Evolutionary conservation across 2,797 vertebrate genomes (phyloP), one percentile per base, ranked within the genome.

Genomic region (Heliangelus exortis): DNA sequence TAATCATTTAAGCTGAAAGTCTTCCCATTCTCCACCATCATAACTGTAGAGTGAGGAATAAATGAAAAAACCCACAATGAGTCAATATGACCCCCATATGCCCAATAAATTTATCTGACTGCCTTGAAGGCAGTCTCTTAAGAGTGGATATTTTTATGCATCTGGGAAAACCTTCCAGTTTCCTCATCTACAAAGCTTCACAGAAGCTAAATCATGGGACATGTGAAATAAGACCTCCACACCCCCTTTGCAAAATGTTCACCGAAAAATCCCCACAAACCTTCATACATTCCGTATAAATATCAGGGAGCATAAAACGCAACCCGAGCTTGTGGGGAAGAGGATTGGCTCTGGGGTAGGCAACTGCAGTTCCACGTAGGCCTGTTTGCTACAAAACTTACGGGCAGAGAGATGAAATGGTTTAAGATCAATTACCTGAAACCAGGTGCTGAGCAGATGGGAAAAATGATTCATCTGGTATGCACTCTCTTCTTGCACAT

Each of bases 391-490:
- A n/a, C 81, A 82, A 66, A 93, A 93, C 66, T 81, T 45, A 57
- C 2, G 41, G 29, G 34, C 21, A 47, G 67, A 54, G 76, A 90
- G 63, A 84, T 11, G 31, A 54, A 82, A 41, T 1, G 3, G n/a
- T n/a, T 87, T 62, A 85, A 93, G 78, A 71, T 77, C 87, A 74
- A 84, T 92, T 85, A 92, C 89, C 84, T 85, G 61, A 80, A 90
- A 79, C 31, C 87, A 95, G 84, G 78, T 83, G 84, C 81, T 50
- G 81, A 93, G 89, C 91, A 92, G 80, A 92, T 84, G 89, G 50
- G 45, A 73, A 79, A 71, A 87, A 45, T 25, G 1, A 68, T 84
- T 87, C 73, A 84, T 67, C 48, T 92, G 81, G 33, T 87, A 71
- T 6, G 14, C 20, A 45, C 45, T 69, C 54, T 75, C 39, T 20